Base-by-base conservation (phyloP, 2,888 invertebrate genomes). In the Endotricha flammealis region DNA sequence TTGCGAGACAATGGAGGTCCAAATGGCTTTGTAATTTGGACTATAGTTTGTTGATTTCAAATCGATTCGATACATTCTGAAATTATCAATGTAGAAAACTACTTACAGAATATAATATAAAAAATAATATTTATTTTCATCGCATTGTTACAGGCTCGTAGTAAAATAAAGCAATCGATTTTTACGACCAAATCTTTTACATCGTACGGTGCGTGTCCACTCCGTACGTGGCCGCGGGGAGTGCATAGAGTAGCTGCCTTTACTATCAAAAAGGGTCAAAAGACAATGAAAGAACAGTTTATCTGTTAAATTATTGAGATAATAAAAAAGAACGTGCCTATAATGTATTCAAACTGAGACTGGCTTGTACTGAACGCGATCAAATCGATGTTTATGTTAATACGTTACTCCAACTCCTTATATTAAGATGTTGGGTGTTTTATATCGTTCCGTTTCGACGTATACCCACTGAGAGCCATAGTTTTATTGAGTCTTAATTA, bases 301-400 rank as follows among this genome's bases (percentile, higher is more conserved):
- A 65, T 70, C 71, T 70, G 71, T 54, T 62, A 74, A 82, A 75
- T 76, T 82, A 83, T 78, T 71, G 71, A 64, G 50, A 59, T 57
- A 60, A 76, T 82, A 81, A 81, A 81, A 80, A 71, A 64, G 64
- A 66, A 68, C 67, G 54, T 51, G 49, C 41, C 57, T 46, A 54
- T 79, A 81, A 79, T 80, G 70, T 81, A 79, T 80, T 79, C 75
- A 67, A 73, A 69, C 63, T 70, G 70, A 60, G 71, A 69, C 64
- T 58, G 59, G 57, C 62, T 63, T 71, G 73, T 71, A 65, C 55
- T 53, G 57, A 65, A 67, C 57, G 65, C 67, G 58, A 66, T 74
- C 67, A 64, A 65, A 71, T 50, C 64, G 63, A 71, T 82, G 79
- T 81, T 80, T 82, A 85, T 82, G 85, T 71, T 70, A 85, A 85